phyloP scores from a whole-genome alignment of 2,113 vertebrate species.

The Cinclus mexicanus region DNA sequence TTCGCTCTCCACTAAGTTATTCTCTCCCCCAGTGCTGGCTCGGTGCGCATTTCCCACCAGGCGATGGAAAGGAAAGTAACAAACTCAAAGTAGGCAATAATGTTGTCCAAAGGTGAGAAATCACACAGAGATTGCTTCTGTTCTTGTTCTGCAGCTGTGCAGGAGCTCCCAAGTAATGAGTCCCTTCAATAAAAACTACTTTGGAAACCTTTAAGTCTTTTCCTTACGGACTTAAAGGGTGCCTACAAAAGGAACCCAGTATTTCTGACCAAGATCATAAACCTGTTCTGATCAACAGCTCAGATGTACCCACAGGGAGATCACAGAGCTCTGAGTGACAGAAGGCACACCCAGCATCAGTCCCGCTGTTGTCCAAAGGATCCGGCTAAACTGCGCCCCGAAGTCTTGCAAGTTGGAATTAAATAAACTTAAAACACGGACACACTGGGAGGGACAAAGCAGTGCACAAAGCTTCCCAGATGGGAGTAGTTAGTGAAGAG shows the following conservation, averaged over 20 bases:
- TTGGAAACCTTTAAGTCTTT: not conserved
- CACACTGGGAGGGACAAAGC: rapidly evolving
- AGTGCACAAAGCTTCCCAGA: rapidly evolving
- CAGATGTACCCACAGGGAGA: not conserved
- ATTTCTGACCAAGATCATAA: not conserved
- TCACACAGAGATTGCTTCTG: rapidly evolving
- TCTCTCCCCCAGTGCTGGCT: not conserved
- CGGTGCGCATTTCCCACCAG: not conserved
- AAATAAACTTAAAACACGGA: not conserved
- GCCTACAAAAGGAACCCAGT: not conserved
- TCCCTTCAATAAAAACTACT: not conserved
- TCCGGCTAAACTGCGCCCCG: rapidly evolving
- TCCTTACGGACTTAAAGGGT: not conserved
- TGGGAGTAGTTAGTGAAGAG: not conserved
- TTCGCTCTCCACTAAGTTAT: not conserved
- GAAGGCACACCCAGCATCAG: rapidly evolving
- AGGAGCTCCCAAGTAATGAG: not conserved
- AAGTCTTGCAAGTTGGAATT: not conserved
- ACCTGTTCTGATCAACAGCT: not conserved
- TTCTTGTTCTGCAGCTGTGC: not conserved
- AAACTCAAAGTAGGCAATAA: not conserved
- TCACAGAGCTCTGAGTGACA: not conserved
- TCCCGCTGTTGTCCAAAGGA: rapidly evolving
- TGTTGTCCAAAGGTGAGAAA: not conserved
- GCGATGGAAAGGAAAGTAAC: not conserved